Evolutionary conservation across 64 coral and sea anemone genomes (phyloP), one percentile per base, ranked within the genome.

Genomic region (Pocillopora verrucosa): DNA sequence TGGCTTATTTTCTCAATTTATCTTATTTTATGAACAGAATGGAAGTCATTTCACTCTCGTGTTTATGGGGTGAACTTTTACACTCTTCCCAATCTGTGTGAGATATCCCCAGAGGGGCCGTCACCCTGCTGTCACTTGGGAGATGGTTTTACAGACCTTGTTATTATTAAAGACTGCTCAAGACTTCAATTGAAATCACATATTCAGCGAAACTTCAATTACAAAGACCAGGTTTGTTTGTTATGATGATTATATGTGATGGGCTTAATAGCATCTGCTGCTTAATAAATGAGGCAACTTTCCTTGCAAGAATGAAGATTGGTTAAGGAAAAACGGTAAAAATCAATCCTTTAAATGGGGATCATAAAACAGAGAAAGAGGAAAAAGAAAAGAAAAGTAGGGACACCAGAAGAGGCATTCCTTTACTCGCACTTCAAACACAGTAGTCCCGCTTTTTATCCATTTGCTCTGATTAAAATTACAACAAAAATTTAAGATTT

Each of bases 121-220:
- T 98, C 96, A 2, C 96, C 96, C 12, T 90, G 93, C 84, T 94
- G 93, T 95, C 96, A 98, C 77, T 84, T 98, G 25, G 96, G 90
- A 59, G 96, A 98, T 59, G 96, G 96, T 30, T 90, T 68, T 22
- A 95, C 93, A 20, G 96, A 98, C 79, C 94, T 98, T 11, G 92
- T 98, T 13, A 90, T 98, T 68, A 88, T 98, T 19, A 91, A 88
- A 74, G 62, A 88, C 45, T 96, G 93, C 61, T 80, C 79, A 12
- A 93, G 73, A 45, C 73, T 70, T 16, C 84, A 98, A 73, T 92
- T 95, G 93, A 78, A 88, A 25, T 73, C 94, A 56, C 93, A 98
- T 65, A 80, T 98, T 89, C 93, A 95, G 35, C 90, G 93, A 25
- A 98, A 95, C 74, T 95, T 98, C 75, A 92, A 88, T 58, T 95